Evolutionary conservation across 2,888 invertebrate genomes (phyloP), one percentile per base, ranked within the genome.

Genomic region (Bombylius discolor): DNA sequence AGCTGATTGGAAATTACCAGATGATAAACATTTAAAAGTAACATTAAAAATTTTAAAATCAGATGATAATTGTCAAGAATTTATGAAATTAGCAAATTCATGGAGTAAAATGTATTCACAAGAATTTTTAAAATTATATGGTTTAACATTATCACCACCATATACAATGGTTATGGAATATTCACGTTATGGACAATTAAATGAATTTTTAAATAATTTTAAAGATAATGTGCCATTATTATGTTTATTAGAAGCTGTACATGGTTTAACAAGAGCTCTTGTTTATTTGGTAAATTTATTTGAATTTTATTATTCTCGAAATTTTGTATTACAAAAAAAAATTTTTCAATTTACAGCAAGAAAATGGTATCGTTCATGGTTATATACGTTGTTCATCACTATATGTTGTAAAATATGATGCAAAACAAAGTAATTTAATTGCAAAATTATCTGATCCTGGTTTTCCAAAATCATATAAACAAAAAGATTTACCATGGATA

Each of bases 401-500:
- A 58, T 76, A 90, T 65, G 86, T 95, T n/a, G 81, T 84, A 53
- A 78, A 80, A 49, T 87, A 85, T 65, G 82, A 83, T 61, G 81
- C 82, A 11, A 75, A 76, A 49, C 70, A 76, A 39, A 79, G 79
- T 64, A 75, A 78, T 42, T 84, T 93, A 63, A 77, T 81, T 56
- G 87, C 92, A 36, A 91, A 91, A 76, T 78, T 94, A 51, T 79
- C 85, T 46, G 93, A 94, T 70, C 89, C 92, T 7, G 89, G 92
- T 60, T 78, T 92, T 56, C 77, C 81, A 34, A 76, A 77, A 46
- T 76, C 73, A 5, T 81, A 84, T 67, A 76, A 78, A 39, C 72
- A 77, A 33, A 70, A 76, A 57, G 89, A 89, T 65, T 79, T 90
- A 4, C 90, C 91, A 62, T 96, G 94, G 94, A 82, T 94, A 67